Conservation (phyloP, 2,113 vertebrate genomes). For the Rhizomys pruinosus region DNA sequence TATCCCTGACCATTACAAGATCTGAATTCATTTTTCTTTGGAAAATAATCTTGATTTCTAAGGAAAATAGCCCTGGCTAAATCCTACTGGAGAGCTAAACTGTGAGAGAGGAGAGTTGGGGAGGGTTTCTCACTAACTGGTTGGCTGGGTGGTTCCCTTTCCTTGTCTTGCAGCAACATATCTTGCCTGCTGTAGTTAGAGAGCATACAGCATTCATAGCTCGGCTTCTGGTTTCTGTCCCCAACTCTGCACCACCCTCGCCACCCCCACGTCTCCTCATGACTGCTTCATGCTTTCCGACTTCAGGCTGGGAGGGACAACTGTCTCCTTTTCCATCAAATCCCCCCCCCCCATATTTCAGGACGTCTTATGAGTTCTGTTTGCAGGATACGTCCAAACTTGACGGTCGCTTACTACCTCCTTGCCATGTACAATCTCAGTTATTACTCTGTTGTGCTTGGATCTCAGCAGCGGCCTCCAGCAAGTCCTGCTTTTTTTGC, state of each 20-base stretch:
- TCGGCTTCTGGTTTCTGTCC: not conserved
- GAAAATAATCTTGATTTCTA: constrained; percentile 35
- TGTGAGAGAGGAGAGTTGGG: not conserved
- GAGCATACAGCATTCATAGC: not conserved
- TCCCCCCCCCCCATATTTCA: not conserved
- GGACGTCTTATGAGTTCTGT: not conserved
- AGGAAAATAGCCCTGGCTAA: constrained; percentile 44
- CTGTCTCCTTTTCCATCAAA: not conserved
- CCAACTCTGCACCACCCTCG: not conserved
- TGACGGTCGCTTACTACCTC: too few species aligned
- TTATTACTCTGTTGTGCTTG: not conserved
- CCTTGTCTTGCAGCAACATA: not conserved
- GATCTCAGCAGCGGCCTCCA: not conserved
- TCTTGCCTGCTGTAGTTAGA: not conserved
- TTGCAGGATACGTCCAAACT: not conserved
- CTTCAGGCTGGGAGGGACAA: not conserved
- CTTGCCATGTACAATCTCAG: not conserved
- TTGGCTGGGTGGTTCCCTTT: not conserved
- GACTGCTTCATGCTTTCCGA: not conserved
- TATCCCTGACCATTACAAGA: not conserved
- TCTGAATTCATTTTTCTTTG: not conserved
- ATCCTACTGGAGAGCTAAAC: not conserved
- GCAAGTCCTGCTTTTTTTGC: not conserved
- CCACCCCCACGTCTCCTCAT: too few species aligned
- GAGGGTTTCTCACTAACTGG: not conserved